Evolutionary conservation across 1,140 invertebrate species (phyloP), one percentile per base, ranked within the genome.

Genomic region (Temnothorax nylanderi): DNA sequence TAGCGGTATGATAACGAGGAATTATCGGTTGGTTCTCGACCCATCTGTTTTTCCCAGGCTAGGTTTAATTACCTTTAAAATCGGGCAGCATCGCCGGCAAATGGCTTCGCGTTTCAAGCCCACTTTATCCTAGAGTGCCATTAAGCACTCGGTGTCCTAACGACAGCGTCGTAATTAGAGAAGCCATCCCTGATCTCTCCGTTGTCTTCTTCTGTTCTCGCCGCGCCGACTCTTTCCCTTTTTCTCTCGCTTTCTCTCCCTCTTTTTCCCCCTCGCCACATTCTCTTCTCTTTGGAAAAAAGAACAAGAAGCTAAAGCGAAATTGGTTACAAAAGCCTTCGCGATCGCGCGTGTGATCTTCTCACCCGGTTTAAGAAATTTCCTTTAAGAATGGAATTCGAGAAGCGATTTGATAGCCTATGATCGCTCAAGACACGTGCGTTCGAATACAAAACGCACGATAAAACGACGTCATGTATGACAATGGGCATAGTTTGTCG

Each of bases 1-100:
- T 84, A 84, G 80, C 80, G 54, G 80, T 84, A 84, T 84, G 80
- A 84, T 84, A 84, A 84, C 80, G 69, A 84, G 80, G 69, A 84
- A 84, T 84, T 84, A 84, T 89, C 88, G 88, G 32, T 34, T 69
- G 26, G 16, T 51, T 88, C 87, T 51, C 62, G 44, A 62, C 54
- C 74, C 64, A 85, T 90, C 86, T 86, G 86, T 88, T 90, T 90
- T 84, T 77, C 76, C 81, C 64, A 41, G 58, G 89, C 47, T 71
- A 85, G 72, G 89, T 87, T 90, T 90, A 90, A 90, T 90, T 90
- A 85, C 81, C 89, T 91, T 87, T 88, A 91, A 92, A 91, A 92
- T 91, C 89, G 78, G 75, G 74, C 88, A 49, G 67, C 76, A 78
- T 67, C 69, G 69, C 58, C 60, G 67, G 60, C 56, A 72, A 89